Conservation (phyloP, 2,888 invertebrate species). For the Alitta virens region DNA sequence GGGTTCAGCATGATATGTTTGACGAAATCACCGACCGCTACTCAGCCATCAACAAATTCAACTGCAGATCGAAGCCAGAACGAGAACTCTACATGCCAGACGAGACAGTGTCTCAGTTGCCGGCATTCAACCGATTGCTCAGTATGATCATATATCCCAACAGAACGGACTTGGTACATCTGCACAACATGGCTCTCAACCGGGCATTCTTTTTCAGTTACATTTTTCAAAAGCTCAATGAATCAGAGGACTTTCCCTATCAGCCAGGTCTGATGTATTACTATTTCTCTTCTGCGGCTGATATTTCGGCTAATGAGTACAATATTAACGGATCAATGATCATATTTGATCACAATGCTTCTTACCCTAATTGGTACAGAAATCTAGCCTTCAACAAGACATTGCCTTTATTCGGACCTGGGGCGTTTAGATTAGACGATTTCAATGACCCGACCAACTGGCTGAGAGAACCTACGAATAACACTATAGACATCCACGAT, state of each 20-base stretch:
- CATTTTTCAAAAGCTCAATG: constrained; percentile 36
- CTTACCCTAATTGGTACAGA: constrained; percentile 89
- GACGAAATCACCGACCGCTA: constrained; percentile 83
- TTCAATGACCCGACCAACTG: constrained; percentile 83
- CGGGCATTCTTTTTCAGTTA: constrained; percentile 84
- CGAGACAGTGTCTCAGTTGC: constrained; percentile 78
- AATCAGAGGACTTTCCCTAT: constrained; percentile 59
- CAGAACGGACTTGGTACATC: constrained; percentile 84
- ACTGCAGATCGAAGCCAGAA: constrained; percentile 84
- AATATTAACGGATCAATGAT: constrained; percentile 80
- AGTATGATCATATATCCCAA: constrained; percentile 75
- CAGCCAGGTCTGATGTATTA: constrained; percentile 99
- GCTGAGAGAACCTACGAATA: constrained; percentile 90
- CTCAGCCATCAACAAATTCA: constrained; percentile 80
- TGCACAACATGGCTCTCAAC: constrained; percentile 95
- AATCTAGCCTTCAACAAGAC: constrained; percentile 92
- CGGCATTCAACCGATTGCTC: constrained; percentile 61
- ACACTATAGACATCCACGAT: constrained; percentile 70
- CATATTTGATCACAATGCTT: constrained; percentile 90
- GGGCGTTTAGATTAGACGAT: constrained; percentile 68
- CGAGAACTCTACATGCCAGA: constrained; percentile 80
- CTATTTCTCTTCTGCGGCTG: constrained; percentile 89
- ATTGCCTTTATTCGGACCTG: constrained; percentile 87
- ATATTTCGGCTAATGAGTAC: constrained; percentile 87
- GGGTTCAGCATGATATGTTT: constrained; percentile 86